Percentiles rank a stretch among this genome's conserved stretches.
These are phyloP conservation scores for Phoxinus dragarum DNA, from an alignment of 2,797 vertebrate genomes.

Conservation along the genomic window DNA sequence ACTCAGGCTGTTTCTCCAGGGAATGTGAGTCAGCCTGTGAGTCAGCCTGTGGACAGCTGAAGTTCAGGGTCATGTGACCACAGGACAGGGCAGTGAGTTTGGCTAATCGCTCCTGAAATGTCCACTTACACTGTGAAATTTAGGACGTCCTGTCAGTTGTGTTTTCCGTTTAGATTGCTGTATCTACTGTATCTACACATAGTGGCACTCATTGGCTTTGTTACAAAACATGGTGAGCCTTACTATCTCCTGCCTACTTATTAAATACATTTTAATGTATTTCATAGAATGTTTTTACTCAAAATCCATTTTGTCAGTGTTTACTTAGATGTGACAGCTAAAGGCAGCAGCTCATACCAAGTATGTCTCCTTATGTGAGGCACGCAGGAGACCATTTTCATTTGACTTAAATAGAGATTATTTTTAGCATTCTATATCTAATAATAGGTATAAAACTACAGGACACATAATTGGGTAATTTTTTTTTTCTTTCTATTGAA, in stretches of 20 bases:
- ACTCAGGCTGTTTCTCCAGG: constrained; percentile 57
- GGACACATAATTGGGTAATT: neutral
- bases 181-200: neutral
- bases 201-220: neutral
- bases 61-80: constrained; percentile 51
- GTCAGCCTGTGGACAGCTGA: constrained; percentile 39
- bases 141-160: neutral
- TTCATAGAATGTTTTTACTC: neutral
- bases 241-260: neutral
- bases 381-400: neutral
- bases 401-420: neutral
- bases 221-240: neutral
- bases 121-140: neutral
- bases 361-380: neutral
- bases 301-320: neutral
- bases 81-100: constrained; percentile 30
- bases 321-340: neutral
- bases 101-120: constrained; percentile 9
- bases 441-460: neutral
- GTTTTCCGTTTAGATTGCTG: constrained; percentile 4
- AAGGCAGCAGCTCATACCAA: neutral
- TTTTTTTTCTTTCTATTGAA: too few relatives aligned
- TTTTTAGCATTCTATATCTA: neutral
- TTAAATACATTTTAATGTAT: neutral
- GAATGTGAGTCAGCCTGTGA: constrained; percentile 56